Conservation (phyloP, 2,888 invertebrate species). For the Mystacides longicornis region DNA sequence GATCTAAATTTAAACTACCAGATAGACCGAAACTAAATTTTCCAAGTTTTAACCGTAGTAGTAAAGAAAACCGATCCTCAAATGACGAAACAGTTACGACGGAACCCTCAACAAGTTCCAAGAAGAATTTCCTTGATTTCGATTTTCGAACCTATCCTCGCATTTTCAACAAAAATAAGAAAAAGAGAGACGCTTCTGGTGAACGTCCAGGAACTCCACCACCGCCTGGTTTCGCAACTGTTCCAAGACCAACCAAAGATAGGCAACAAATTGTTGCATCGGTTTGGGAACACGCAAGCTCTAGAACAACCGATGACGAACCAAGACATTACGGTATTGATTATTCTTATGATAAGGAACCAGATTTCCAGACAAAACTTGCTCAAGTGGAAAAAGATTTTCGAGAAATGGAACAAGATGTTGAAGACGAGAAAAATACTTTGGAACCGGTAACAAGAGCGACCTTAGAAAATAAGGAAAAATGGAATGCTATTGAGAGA, state of each 20-base stretch:
- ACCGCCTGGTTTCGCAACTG: constrained; percentile 57
- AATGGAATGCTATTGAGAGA: constrained; percentile 24
- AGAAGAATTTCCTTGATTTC: constrained; percentile 57
- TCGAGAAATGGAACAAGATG: constrained; percentile 49
- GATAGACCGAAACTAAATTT: constrained; percentile 57
- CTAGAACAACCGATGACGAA: constrained; percentile 46
- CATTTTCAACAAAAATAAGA: constrained; percentile 46
- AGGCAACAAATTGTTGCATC: constrained; percentile 20
- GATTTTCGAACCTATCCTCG: constrained; percentile 75
- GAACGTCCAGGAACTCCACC: constrained; percentile 54
- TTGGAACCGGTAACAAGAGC: constrained; percentile 33
- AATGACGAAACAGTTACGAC: constrained; percentile 41
- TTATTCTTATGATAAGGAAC: constrained; percentile 24
- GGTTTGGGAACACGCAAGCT: constrained; percentile 27
- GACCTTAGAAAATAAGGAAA: constrained; percentile 31
- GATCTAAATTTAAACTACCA: constrained; percentile 45
- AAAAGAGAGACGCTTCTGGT: constrained; percentile 49
- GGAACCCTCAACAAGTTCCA: constrained; percentile 45
- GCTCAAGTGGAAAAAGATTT: constrained; percentile 44
- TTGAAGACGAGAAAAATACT: constrained; percentile 45
- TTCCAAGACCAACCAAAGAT: constrained; percentile 41
- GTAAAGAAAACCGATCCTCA: constrained; percentile 38
- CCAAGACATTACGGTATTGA: constrained; percentile 34
- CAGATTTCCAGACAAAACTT: constrained; percentile 34
- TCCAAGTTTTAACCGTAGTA: constrained; percentile 53